Conservation (phyloP, 2,888 invertebrate genomes). For the Acronicta leporina region DNA sequence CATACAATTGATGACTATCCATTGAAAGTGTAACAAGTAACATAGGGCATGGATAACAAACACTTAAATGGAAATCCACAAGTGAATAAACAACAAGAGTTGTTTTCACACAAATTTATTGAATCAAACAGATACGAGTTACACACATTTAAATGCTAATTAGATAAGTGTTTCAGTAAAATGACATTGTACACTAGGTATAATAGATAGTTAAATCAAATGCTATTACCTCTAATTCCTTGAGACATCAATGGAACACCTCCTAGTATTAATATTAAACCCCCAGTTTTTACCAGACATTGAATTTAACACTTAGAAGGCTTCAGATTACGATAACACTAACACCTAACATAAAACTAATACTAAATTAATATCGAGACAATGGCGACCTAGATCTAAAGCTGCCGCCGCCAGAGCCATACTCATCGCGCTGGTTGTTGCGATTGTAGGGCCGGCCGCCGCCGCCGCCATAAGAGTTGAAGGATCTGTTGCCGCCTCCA, state of each 20-base stretch:
- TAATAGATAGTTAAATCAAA: slow-evolving; percentile 47
- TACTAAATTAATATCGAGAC: slow-evolving; percentile 85
- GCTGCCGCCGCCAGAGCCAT: slow-evolving; percentile 84
- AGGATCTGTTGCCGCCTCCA: slow-evolving; percentile 86
- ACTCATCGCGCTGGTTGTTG: slow-evolving; percentile 80
- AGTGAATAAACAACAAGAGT: slow-evolving; percentile 49
- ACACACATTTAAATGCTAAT: slow-evolving; percentile 51
- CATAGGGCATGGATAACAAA: slow-evolving; percentile 45
- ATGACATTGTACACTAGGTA: slow-evolving; percentile 48
- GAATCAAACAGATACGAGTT: slow-evolving; percentile 52
- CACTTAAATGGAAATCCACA: slow-evolving; percentile 48
- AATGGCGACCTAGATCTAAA: slow-evolving; percentile 88
- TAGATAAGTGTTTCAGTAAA: slow-evolving; percentile 44
- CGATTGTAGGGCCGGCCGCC: slow-evolving; percentile 80
- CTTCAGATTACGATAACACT: slow-evolving; percentile 89
- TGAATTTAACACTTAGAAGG: slow-evolving; percentile 88
- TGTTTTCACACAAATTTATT: slow-evolving; percentile 53
- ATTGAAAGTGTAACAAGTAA: slow-evolving; percentile 44
- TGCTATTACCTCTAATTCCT: slow-evolving; percentile 81
- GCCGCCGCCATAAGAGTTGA: slow-evolving; percentile 89
- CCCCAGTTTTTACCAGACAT: slow-evolving; percentile 82
- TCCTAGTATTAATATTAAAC: slow-evolving; percentile 85
- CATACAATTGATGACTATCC: slow-evolving; percentile 46
- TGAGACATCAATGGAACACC: slow-evolving; percentile 79
- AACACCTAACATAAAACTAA: slow-evolving; percentile 83